phyloP scores from a whole-genome alignment of 64 coral and sea anemone genomes.

The Orbicella faveolata region DNA sequence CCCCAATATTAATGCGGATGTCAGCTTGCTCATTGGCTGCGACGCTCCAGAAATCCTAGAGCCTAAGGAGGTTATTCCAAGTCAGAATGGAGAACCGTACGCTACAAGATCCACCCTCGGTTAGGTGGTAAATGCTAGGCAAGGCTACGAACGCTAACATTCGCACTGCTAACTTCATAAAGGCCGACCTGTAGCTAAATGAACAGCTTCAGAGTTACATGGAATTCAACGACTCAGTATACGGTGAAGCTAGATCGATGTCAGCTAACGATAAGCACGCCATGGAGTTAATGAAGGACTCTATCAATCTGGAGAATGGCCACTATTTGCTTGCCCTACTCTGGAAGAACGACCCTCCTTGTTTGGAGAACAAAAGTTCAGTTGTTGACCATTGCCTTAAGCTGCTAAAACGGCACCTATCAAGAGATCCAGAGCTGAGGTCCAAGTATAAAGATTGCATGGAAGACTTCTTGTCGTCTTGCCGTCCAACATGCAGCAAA shows the following conservation, averaged over 20 bases:
- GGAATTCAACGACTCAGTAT: slow-evolving; percentile 64
- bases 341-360: slow-evolving; percentile 37
- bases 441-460: too few relatives aligned
- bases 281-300: too few relatives aligned
- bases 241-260: slow-evolving; percentile 33
- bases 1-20: slow-evolving; percentile 16
- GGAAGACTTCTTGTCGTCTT: too few relatives aligned
- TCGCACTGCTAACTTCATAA: slow-evolving; percentile 29
- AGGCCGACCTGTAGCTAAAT: slow-evolving; percentile 26
- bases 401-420: too few relatives aligned
- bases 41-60: slow-evolving; percentile 3
- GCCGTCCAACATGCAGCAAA: slow-evolving; percentile 48
- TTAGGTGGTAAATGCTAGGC: slow-evolving; percentile 51
- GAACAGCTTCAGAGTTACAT: slow-evolving; percentile 55
- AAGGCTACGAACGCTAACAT: background rate
- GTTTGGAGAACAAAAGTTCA: slow-evolving; percentile 28
- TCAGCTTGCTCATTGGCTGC: slow-evolving; percentile 20
- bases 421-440: too few relatives aligned
- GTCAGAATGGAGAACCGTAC: slow-evolving; percentile 40
- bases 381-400: slow-evolving; percentile 29
- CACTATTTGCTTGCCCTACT: slow-evolving; percentile 30
- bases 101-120: too few relatives aligned
- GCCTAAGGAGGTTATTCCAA: slow-evolving; percentile 34
- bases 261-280: slow-evolving; percentile 37
- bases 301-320: too few relatives aligned